Base-by-base conservation (phyloP, 2,797 vertebrate species). In the Liparis tanakae region DNA sequence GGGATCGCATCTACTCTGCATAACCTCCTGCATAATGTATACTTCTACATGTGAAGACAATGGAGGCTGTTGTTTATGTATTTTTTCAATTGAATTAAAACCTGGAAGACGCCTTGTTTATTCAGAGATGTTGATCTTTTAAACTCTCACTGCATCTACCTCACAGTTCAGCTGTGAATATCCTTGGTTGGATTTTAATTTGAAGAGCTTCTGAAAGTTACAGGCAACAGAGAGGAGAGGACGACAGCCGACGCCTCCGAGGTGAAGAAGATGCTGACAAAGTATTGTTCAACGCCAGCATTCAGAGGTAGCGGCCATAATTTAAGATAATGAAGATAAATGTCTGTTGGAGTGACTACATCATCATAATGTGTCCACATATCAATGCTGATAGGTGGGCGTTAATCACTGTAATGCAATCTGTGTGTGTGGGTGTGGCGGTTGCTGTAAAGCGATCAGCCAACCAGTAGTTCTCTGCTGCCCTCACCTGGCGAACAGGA, bases 401-500 rank as follows among this genome's bases (percentile, higher is more conserved):
- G 25, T 54, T 69, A 65, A 56, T 66, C 62, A 6, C 30, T 25
- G 34, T 6, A 51, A 12, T 43, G 17, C 65, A 76, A 53, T 20
- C 2, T 7, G 25, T 54, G 18, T 76, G 30, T 17, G 22, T 17
- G 34, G 48, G 54, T 43, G 20, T n/a, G 25, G 8, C 0, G 0
- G 10, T 43, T 17, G 2, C 1, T 43, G 12, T 7, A 10, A 10
- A 18, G 7, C 34, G 6, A 18, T 18, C 18, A 14, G 7, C 20
- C 37, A 13, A 37, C 33, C 53, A 43, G 60, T 60, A 33, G 54
- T 79, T 39, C 63, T 88, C 72, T 92, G 84, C 89, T 88, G 87
- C 79, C 95, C 96, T 96, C 95, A 99, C 98, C 96, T 88, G 98
- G 98, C 76, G 97, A 92, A 76, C 98, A 99, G 67, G 97, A 95